phyloP scores from a whole-genome alignment of 2,888 invertebrate species.

The Scaeva pyrastri region DNA sequence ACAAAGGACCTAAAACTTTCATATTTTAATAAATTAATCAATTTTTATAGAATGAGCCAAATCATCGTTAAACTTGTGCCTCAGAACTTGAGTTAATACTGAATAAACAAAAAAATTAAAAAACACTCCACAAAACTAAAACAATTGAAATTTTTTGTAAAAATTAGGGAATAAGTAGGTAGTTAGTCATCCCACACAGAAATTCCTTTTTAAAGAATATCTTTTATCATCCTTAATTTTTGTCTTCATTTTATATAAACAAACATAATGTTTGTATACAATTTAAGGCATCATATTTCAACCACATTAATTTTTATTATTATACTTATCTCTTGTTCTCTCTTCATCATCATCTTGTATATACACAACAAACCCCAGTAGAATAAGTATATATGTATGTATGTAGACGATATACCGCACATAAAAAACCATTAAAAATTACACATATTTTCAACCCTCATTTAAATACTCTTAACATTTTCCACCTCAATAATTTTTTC shows the following conservation, averaged over 20 bases:
- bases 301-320: conserved; percentile 43
- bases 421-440: conserved; percentile 27
- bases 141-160: neutral
- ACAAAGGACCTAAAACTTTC: too few species aligned
- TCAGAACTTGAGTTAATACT: too few species aligned
- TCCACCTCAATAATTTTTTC: conserved; percentile 26
- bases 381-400: too few species aligned
- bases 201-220: neutral
- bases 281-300: conserved; percentile 5
- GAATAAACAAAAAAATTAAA: too few species aligned
- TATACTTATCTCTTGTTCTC: conserved; percentile 12
- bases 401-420: neutral
- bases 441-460: conserved; percentile 45
- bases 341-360: neutral
- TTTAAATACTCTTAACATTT: conserved; percentile 37
- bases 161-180: neutral
- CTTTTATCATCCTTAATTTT: neutral
- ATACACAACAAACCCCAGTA: neutral
- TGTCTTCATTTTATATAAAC: neutral
- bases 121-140: neutral
- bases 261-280: too few species aligned
- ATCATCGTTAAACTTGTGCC: too few species aligned
- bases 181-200: neutral
- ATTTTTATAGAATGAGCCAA: too few species aligned
- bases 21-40: too few species aligned